phyloP scores from a whole-genome alignment of 2,113 vertebrate genomes.

The Leptobrachium ailaonicum region DNA sequence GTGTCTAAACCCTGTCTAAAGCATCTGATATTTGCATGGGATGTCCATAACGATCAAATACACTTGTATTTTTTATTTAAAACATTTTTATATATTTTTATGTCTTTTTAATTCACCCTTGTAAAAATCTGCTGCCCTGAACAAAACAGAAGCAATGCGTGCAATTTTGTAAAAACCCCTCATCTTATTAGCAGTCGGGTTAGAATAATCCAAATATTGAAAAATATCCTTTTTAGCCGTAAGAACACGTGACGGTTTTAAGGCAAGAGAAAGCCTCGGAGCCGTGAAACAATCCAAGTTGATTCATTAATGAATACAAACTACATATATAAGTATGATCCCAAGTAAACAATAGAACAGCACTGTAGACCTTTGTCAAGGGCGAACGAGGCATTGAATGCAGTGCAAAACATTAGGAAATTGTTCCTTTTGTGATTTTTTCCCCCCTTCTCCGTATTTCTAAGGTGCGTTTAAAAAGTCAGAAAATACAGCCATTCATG shows the following conservation, averaged over 20 bases:
- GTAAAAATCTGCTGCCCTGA: neutral
- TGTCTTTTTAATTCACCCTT: too few relatives aligned
- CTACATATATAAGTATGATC: neutral
- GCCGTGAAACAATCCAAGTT: neutral
- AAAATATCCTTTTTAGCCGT: neutral
- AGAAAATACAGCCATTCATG: constrained; percentile 18
- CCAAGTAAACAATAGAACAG: neutral
- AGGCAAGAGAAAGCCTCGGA: neutral
- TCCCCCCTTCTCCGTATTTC: constrained; percentile 1
- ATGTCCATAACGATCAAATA: too few relatives aligned
- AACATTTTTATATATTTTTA: too few relatives aligned
- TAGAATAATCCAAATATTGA: neutral
- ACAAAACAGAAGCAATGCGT: neutral
- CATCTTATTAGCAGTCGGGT: neutral
- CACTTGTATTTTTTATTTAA: too few relatives aligned
- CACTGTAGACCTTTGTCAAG: neutral
- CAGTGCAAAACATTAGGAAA: constrained; percentile 27
- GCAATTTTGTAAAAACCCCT: neutral
- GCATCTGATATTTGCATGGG: too few relatives aligned
- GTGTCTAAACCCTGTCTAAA: too few relatives aligned
- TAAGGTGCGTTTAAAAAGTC: constrained; percentile 4
- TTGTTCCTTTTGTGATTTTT: constrained; percentile 36
- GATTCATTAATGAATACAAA: constrained; percentile 1
- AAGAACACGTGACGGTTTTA: neutral
- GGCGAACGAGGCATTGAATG: neutral